Evolutionary conservation across 2,113 vertebrate species (phyloP).

Genomic region (Chlamydotis undulata): DNA sequence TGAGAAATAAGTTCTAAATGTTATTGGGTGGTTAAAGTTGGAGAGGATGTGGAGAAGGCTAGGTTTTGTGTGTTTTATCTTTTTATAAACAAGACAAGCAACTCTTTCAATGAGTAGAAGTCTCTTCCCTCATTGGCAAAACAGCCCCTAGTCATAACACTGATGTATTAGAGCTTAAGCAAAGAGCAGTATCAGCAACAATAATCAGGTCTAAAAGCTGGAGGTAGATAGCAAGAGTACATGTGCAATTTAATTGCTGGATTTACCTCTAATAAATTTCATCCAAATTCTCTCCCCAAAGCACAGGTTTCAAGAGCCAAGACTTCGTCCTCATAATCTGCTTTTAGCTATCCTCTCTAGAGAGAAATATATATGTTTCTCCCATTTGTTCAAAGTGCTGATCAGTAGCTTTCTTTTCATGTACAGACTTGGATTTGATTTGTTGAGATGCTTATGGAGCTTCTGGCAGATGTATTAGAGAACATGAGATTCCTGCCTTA

Average conservation of each 20-base stretch:
- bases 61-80: neutral
- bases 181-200: neutral
- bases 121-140: neutral
- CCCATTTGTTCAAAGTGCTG: neutral
- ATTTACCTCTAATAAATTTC: neutral
- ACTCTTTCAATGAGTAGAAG: neutral
- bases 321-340: neutral
- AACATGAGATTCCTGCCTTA: neutral
- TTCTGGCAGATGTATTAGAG: neutral
- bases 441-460: neutral
- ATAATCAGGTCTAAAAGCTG: neutral
- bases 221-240: neutral
- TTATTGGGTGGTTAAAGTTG: neutral
- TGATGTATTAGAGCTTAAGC: neutral
- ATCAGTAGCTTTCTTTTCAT: neutral
- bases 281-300: neutral
- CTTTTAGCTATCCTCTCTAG: neutral
- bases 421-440: neutral
- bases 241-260: neutral
- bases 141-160: neutral
- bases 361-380: neutral
- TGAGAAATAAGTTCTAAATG: neutral
- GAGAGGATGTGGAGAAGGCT: neutral
- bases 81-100: neutral
- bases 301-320: neutral